Percentiles rank a stretch among this genome's conserved stretches.
Conservation (phyloP, 2,113 vertebrate species). For the Podarcis cretensis region DNA sequence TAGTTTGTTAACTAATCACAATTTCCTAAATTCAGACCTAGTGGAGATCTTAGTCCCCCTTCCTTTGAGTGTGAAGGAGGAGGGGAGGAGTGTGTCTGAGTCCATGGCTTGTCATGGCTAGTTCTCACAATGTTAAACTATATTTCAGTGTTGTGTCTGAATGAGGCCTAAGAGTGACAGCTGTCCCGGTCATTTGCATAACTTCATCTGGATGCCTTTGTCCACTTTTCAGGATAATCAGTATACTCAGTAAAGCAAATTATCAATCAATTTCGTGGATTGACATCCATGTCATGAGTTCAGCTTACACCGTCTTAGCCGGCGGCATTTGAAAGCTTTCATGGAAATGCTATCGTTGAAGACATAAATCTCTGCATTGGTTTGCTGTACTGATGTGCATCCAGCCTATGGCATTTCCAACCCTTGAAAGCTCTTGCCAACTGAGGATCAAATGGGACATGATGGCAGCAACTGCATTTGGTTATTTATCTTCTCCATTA, state of each 20-base stretch:
- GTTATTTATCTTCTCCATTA: not conserved
- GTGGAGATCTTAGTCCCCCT: not conserved
- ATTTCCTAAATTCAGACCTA: not conserved
- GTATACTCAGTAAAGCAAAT: not conserved
- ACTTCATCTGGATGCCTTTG: not conserved
- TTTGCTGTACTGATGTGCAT: no score
- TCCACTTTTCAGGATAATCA: not conserved
- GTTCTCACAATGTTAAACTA: not conserved
- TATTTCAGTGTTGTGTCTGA: no score
- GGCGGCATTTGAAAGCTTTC: not conserved
- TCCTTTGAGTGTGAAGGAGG: not conserved
- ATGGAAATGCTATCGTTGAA: no score
- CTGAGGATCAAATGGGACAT: not conserved
- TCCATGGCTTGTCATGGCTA: not conserved
- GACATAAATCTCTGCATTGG: no score
- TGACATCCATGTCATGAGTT: not conserved
- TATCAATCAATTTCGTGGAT: not conserved
- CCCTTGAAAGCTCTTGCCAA: not conserved
- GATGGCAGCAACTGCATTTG: not conserved
- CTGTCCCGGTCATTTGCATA: not conserved
- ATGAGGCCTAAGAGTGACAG: not conserved
- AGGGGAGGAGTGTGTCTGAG: not conserved
- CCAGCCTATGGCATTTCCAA: not conserved
- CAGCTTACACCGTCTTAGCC: not conserved
- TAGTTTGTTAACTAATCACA: not conserved